Evolutionary conservation across 2,113 vertebrate genomes (phyloP).

Genomic region (Leucopsar rothschildi): DNA sequence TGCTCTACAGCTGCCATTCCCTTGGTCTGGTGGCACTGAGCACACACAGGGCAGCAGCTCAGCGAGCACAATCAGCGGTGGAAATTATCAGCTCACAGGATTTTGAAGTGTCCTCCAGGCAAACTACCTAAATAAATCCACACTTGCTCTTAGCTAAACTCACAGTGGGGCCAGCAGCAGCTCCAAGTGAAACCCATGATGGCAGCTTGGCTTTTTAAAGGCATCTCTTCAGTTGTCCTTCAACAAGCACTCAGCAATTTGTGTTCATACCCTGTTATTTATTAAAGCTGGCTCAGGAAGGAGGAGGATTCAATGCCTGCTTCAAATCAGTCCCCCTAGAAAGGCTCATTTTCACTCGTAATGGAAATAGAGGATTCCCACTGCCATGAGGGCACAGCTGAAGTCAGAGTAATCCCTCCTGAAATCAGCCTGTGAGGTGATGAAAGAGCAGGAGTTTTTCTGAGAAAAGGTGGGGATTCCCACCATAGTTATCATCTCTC

Average conservation of each 20-base stretch:
- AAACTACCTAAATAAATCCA: background rate
- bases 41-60: background rate
- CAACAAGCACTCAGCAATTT: constrained; percentile 30
- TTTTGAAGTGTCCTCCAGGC: constrained; percentile 19
- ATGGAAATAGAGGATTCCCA: constrained; percentile 21
- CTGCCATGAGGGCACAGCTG: background rate
- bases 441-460: background rate
- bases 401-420: background rate
- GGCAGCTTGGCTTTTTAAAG: background rate
- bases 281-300: constrained; percentile 10
- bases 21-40: background rate
- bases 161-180: background rate
- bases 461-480: background rate
- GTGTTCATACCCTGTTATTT: constrained; percentile 30
- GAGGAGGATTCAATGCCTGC: background rate
- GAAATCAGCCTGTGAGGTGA: background rate
- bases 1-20: accelerated
- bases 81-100: background rate
- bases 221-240: constrained; percentile 20
- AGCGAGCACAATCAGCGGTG: background rate
- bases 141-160: background rate
- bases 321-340: constrained; percentile 37
- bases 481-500: background rate
- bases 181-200: background rate
- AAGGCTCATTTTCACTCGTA: background rate